Base-by-base conservation (phyloP, 1,140 invertebrate species). In the Prorops nasuta region DNA sequence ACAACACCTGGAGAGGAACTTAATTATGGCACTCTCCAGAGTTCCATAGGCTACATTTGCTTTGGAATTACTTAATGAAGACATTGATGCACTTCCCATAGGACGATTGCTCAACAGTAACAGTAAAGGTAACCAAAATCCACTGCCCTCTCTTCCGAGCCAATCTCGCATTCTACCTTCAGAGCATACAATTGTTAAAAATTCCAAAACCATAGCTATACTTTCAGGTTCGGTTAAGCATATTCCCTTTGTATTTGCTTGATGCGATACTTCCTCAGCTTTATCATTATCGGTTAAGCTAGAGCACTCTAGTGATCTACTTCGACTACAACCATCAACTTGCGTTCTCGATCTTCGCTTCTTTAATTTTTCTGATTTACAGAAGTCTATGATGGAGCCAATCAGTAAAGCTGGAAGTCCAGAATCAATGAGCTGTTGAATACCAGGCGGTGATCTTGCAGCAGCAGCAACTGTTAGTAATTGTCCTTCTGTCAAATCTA, bases 101-200 rank as follows among this genome's bases (percentile, higher is more conserved):
- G 73, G 70, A 44, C 74, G 78, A 56, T 82, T 82, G 58, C 89
- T 93, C 18, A 92, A 76, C 57, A 91, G 79, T 15, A 83, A 83
- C 1, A 94, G 77, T 28, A 95, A 72, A 3, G 89, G 88, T 12
- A 86, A 80, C 92, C 92, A 94, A 74, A 94, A 95, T 6, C 82
- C 79, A 16, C 85, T 85, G 1, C 91, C 91, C 56, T 91, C 85
- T 40, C 82, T 74, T 3, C 91, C 92, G 16, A 94, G 79, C 92
- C 91, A 95, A 69, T 93, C 88, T 47, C 91, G 86, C 79, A 94
- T 87, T 49, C 83, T 78, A 6, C 87, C 84, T 60, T 92, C 90
- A 8, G 85, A 83, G 69, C 89, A 90, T 35, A 91, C 79, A 42
- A 89, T 84, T 1, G 87, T 84, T 53, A 92, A 86, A 76, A 93